These are phyloP conservation scores for Esperia sulphurella DNA, from an alignment of 2,888 invertebrate genomes.

Conservation along the genomic window DNA sequence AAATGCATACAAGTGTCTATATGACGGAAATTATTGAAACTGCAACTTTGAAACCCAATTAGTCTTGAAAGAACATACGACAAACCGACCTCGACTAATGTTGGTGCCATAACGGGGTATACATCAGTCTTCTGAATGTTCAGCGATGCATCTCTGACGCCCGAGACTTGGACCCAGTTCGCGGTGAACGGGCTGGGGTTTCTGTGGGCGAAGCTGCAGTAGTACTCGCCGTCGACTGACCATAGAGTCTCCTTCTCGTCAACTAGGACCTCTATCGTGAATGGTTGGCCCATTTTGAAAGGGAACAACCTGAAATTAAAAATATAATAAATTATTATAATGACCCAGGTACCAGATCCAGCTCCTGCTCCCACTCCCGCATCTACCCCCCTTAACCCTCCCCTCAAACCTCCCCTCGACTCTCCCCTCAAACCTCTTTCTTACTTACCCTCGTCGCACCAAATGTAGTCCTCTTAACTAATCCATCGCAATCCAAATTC, in stretches of 20 bases:
- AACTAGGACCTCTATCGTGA: constrained; percentile 80
- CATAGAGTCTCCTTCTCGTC: constrained; percentile 82
- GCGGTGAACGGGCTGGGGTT: constrained; percentile 47
- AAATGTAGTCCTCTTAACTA: no score
- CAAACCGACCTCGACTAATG: constrained; percentile 36
- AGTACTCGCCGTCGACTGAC: constrained; percentile 86
- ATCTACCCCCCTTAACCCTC: no score
- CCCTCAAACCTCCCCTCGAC: no score
- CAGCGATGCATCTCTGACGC: constrained; percentile 81
- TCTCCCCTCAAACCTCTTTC: no score
- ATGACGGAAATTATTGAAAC: no score
- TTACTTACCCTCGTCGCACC: no score
- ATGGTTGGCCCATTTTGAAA: constrained; percentile 64
- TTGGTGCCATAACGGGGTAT: constrained; percentile 55
- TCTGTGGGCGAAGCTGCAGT: constrained; percentile 84
- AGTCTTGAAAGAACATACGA: no score
- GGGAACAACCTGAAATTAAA: constrained; percentile 59
- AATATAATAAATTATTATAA: background rate
- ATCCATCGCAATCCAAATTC: no score
- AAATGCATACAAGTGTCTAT: no score
- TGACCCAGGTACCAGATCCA: no score
- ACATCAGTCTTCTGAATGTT: constrained; percentile 78
- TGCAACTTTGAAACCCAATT: no score
- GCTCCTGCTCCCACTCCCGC: no score
- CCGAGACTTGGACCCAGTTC: constrained; percentile 78